These are phyloP conservation scores for Merodon equestris DNA, from an alignment of 2,888 invertebrate genomes.

Conservation along the genomic window DNA sequence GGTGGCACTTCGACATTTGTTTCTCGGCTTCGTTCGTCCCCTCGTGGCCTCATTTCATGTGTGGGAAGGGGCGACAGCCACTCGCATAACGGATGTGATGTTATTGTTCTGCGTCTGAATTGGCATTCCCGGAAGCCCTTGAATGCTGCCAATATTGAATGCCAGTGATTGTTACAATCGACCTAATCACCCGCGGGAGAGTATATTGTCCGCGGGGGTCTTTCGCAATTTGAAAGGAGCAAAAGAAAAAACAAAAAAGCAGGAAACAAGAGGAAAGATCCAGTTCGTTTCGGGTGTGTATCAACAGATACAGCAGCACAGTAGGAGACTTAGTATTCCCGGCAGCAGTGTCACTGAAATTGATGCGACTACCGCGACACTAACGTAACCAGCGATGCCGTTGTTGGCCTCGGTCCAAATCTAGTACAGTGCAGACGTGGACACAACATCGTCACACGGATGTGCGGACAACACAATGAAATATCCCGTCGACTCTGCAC, in stretches of 20 bases:
- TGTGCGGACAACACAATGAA: conserved; percentile 45
- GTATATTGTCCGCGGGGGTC: conserved; percentile 26
- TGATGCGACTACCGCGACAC: conserved; percentile 36
- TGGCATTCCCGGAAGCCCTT: conserved; percentile 57
- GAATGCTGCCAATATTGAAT: conserved; percentile 50
- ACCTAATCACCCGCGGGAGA: conserved; percentile 50
- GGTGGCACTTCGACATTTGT: conserved; percentile 48
- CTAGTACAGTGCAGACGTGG: conserved; percentile 17
- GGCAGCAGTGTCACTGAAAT: conserved; percentile 45
- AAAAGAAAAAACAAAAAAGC: conserved; percentile 43
- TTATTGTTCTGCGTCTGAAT: conserved; percentile 33
- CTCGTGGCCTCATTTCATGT: conserved; percentile 24
- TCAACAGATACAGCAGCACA: conserved; percentile 43
- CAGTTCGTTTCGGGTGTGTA: conserved; percentile 32
- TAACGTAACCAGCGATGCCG: neutral
- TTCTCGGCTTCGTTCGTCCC: conserved; percentile 42
- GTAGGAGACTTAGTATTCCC: conserved; percentile 35
- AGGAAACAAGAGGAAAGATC: conserved; percentile 5
- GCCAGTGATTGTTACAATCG: conserved; percentile 59
- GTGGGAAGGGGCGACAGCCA: neutral
- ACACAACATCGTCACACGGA: conserved; percentile 20
- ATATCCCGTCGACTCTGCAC: conserved; percentile 48
- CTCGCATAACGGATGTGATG: conserved; percentile 10
- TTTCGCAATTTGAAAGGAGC: conserved; percentile 30
- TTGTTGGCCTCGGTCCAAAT: conserved; percentile 3